phyloP scores from a whole-genome alignment of 2,797 vertebrate species.

The Tapera naevia region DNA sequence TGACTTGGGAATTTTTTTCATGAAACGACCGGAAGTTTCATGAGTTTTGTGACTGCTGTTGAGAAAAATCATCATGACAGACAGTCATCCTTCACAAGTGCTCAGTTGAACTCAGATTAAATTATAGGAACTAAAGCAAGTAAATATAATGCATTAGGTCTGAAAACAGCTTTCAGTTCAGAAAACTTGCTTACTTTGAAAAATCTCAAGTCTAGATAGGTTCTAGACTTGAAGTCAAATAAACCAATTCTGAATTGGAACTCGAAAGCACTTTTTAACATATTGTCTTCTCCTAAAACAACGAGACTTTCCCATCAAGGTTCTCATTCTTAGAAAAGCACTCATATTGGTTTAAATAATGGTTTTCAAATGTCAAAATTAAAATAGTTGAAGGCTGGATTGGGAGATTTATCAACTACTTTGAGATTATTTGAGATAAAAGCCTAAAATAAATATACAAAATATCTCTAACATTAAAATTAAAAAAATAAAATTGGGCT shows the following conservation, averaged over 20 bases:
- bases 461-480: background rate
- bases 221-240: background rate
- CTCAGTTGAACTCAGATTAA: background rate
- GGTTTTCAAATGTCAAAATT: background rate
- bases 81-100: background rate
- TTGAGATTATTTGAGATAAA: background rate
- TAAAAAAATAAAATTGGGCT: background rate
- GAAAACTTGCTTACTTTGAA: background rate
- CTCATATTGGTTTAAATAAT: background rate
- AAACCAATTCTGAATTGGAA: background rate
- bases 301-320: background rate
- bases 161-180: background rate
- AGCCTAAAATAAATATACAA: background rate
- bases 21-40: background rate
- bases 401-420: background rate
- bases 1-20: background rate
- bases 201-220: background rate
- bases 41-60: background rate
- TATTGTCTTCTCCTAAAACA: background rate
- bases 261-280: background rate
- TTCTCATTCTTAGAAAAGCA: background rate
- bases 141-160: background rate
- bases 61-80: background rate
- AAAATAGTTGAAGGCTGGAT: background rate
- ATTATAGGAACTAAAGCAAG: background rate